Evolutionary conservation across 2,797 vertebrate species (phyloP), one percentile per base, ranked within the genome.

Genomic region (Sylvilagus floridanus): DNA sequence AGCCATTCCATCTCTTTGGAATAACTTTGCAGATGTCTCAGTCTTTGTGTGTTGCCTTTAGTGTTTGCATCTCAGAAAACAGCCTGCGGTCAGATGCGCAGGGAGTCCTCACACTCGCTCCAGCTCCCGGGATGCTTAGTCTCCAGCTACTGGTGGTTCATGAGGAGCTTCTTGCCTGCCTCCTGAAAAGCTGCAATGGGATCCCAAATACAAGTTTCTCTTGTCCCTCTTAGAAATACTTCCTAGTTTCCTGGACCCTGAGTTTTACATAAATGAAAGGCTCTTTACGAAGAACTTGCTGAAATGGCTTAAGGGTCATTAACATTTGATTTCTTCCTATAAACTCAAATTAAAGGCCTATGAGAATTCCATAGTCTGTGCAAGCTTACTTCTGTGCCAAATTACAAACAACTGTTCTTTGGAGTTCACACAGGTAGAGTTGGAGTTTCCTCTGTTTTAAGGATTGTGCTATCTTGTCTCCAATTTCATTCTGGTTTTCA

Each of bases 401-500:
- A 79, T 95, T 85, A 75, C 1, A 91, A 85, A 89, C 47, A 54
- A 22, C 50, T 90, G n/a, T 94, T 81, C 19, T 85, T 82, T 22
- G 81, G 62, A 65, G 24, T 22, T 93, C 69, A 69, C 9, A 60
- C 5, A 76, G 26, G 32, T n/a, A 68, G 14, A 78, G 22, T 85
- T 95, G 79, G 32, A 94, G 75, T 93, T 88, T 96, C 54, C 28
- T 75, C 50, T 82, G 4, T 93, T 85, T 87, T 90, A 84, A 88
- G 54, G 52, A 73, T 30, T 26, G 14, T 52, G 52, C 66, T 47
- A 19, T 95, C 60, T 83, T 88, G 24, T 93, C 35, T 93, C 93
- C 30, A 93, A 71, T 76, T 76, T 95, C 4, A 7, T 92, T 93
- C 76, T 97, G 32, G 11, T 84, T 92, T 94, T 91, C 37, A 93